Conservation (phyloP, 2,113 vertebrate genomes). For the Andinoacara biseriatus region DNA sequence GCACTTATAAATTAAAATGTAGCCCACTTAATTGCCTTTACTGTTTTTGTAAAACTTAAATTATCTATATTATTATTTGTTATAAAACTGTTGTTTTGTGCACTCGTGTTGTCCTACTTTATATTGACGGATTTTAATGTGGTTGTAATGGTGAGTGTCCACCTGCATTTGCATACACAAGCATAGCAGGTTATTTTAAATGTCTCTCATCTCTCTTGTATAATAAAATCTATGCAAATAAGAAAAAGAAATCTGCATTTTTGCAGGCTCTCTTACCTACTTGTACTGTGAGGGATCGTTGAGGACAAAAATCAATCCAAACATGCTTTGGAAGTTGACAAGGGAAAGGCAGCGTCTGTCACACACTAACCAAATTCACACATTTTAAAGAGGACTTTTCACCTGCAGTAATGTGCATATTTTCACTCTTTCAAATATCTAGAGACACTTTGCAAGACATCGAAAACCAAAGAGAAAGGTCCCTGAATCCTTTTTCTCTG, state of each 20-base stretch:
- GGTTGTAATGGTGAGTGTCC: neutral
- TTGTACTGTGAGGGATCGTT: neutral
- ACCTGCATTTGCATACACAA: neutral
- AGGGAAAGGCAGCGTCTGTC: neutral
- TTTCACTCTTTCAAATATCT: neutral
- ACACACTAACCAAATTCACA: neutral
- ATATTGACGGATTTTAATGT: neutral
- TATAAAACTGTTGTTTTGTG: neutral
- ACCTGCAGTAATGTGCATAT: neutral
- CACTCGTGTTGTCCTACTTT: neutral
- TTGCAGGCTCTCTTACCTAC: neutral
- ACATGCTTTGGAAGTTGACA: neutral
- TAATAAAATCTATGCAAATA: neutral
- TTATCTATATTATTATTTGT: neutral
- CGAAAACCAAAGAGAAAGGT: neutral
- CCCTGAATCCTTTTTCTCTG: neutral
- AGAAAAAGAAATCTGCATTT: slow-evolving; percentile 4
- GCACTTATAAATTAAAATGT: too few species aligned
- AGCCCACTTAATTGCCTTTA: too few species aligned
- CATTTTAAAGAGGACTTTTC: neutral
- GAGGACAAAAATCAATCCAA: neutral
- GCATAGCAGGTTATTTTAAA: neutral
- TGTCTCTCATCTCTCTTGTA: neutral
- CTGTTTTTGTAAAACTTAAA: neutral
- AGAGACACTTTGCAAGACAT: neutral